These are phyloP conservation scores for Drosophila elegans DNA, from an alignment of 1,140 invertebrate genomes.

Conservation along the genomic window DNA sequence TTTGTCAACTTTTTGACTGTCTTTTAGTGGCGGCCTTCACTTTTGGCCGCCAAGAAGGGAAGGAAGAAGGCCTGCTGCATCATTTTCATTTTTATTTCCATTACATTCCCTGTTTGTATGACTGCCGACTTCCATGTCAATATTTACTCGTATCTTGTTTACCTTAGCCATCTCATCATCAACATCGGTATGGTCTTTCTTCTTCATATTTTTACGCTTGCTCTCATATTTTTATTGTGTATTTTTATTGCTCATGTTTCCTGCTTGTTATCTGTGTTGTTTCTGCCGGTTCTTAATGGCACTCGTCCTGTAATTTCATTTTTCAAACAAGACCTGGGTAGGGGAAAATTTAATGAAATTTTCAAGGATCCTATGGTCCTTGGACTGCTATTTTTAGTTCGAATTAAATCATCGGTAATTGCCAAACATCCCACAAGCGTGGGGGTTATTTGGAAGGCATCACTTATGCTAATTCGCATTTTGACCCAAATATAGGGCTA, in stretches of 20 bases:
- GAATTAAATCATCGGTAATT: slow-evolving; percentile 60
- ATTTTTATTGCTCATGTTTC: slow-evolving; percentile 67
- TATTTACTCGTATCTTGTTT: slow-evolving; percentile 69
- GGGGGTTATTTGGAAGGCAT: slow-evolving; percentile 12
- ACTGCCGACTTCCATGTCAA: slow-evolving; percentile 55
- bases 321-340: slow-evolving; percentile 13
- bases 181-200: slow-evolving; percentile 17
- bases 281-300: slow-evolving; percentile 69
- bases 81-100: slow-evolving; percentile 32
- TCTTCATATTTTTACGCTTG: background rate
- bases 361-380: slow-evolving; percentile 29
- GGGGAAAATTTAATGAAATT: slow-evolving; percentile 62
- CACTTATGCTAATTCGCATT: slow-evolving; percentile 71
- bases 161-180: slow-evolving; percentile 64
- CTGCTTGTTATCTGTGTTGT: slow-evolving; percentile 68
- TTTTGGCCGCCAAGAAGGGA: background rate
- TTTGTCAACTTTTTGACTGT: slow-evolving; percentile 40
- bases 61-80: background rate
- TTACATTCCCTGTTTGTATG: slow-evolving; percentile 19
- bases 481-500: slow-evolving; percentile 67
- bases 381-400: slow-evolving; percentile 58
- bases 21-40: slow-evolving; percentile 36
- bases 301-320: slow-evolving; percentile 68
- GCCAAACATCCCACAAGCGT: slow-evolving; percentile 44
- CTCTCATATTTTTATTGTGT: slow-evolving; percentile 40